Evolutionary conservation across 1,140 invertebrate species (phyloP).

Genomic region (Aradophagus sp.): DNA sequence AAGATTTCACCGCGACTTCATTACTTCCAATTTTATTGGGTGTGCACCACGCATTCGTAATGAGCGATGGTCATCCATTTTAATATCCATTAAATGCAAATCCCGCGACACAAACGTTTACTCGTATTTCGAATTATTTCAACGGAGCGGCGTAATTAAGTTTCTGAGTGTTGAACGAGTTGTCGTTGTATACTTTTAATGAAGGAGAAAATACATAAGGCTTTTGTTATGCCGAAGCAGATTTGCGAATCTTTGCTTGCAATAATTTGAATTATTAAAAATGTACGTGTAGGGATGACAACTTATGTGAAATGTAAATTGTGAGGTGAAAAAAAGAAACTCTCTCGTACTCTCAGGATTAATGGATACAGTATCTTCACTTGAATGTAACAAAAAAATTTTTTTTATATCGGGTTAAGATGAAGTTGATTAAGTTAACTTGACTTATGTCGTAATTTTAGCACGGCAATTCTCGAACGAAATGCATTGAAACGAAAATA

Average conservation of each 20-base stretch:
- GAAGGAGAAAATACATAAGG: constrained; percentile 43
- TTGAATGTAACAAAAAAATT: too few species aligned
- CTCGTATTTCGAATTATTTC: constrained; percentile 72
- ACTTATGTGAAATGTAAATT: too few species aligned
- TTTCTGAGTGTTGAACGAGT: constrained; percentile 59
- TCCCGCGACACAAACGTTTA: constrained; percentile 71
- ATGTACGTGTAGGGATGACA: constrained; percentile 9
- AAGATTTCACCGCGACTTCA: constrained; percentile 72
- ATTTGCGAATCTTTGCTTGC: constrained; percentile 42
- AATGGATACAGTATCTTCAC: too few species aligned
- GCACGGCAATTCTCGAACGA: too few species aligned
- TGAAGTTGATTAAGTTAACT: too few species aligned
- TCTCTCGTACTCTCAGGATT: too few species aligned
- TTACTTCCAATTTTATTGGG: constrained; percentile 72
- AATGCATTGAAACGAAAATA: too few species aligned
- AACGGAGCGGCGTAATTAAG: constrained; percentile 61
- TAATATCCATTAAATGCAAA: constrained; percentile 76
- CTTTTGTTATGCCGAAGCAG: constrained; percentile 42
- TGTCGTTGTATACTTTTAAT: constrained; percentile 53
- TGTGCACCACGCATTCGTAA: constrained; percentile 70
- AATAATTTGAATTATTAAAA: constrained; percentile 29
- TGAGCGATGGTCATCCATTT: constrained; percentile 75
- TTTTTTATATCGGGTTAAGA: too few species aligned
- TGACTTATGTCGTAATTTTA: too few species aligned
- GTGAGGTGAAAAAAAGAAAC: too few species aligned